phyloP scores from a whole-genome alignment of 2,113 vertebrate species.

The Callionymus lyra region DNA sequence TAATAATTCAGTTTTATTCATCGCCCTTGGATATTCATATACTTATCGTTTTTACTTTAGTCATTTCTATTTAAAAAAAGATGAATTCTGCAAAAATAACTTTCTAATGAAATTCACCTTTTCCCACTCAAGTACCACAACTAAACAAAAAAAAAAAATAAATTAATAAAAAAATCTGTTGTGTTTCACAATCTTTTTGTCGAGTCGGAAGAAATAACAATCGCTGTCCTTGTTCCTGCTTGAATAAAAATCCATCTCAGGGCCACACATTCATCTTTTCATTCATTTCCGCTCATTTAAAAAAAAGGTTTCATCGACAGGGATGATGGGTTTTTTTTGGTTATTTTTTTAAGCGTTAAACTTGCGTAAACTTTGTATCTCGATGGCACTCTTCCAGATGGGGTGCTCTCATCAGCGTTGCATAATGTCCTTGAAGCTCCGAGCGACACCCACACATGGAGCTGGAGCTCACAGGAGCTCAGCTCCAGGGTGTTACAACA shows the following conservation, averaged over 20 bases:
- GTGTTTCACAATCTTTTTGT: no score
- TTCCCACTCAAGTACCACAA: no score
- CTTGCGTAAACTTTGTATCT: conserved; percentile 41
- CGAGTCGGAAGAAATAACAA: no score
- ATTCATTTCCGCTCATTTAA: conserved; percentile 13
- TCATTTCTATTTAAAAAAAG: no score
- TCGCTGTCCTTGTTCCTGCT: background rate
- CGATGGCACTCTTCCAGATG: conserved; percentile 52
- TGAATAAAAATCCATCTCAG: conserved; percentile 6
- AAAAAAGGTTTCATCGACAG: conserved; percentile 34
- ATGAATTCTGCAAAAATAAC: no score
- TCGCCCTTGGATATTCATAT: no score
- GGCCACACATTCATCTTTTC: conserved; percentile 5
- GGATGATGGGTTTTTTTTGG: no score
- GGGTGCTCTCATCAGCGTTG: conserved; percentile 48
- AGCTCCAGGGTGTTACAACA: conserved; percentile 25
- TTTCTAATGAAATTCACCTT: no score
- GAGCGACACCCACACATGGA: conserved; percentile 48
- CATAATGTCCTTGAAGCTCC: conserved; percentile 55
- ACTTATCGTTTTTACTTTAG: no score
- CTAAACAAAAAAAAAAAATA: no score
- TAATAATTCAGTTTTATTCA: no score
- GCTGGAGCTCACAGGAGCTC: conserved; percentile 30
- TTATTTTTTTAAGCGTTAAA: conserved; percentile 25
- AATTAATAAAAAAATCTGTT: no score